Base-by-base conservation (phyloP, 2,888 invertebrate genomes). In the Alsophila aescularia region DNA sequence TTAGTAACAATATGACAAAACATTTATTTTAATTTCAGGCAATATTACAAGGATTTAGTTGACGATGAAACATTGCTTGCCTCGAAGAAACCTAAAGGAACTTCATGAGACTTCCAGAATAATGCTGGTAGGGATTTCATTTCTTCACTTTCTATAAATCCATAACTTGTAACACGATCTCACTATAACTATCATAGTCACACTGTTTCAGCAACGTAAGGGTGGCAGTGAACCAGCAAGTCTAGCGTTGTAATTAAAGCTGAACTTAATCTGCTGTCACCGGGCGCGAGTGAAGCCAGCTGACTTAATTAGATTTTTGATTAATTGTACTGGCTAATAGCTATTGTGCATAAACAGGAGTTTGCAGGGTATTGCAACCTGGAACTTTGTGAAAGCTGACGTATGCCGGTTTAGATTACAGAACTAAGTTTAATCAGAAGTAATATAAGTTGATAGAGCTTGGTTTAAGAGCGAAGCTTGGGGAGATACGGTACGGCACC, bases 241-340 rank as follows among this genome's bases (percentile, higher is more conserved):
- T 69, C 70, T 66, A 77, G 76, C 74, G 64, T 58, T 69, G 79
- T 87, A 87, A 88, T 88, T 88, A 89, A 86, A 85, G 75, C 77
- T 77, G 79, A 81, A 83, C 77, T 87, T 87, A 89, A 87, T 87
- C 87, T 81, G 73, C 79, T 78, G 87, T 85, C 87, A 81, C 79
- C 75, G 77, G 77, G 69, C 75, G 72, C 75, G 72, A 70, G 72
- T 70, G 70, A 62, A 69, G 50, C 31, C 70, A 68, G 62, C 74
- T 55, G 64, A 79, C 76, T 83, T 85, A 83, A 85, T 86, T 85
- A 82, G 73, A 73, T 83, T 85, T 85, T 80, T 84, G 84, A 85
- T 85, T 79, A 80, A 83, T 82, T 70, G 76, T 76, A 73, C 66
- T 62, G 50, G 59, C 55, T 63, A 63, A 57, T 66, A 50, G 58